Base-by-base conservation (phyloP, 2,888 invertebrate genomes). In the Silvanus unidentatus region DNA sequence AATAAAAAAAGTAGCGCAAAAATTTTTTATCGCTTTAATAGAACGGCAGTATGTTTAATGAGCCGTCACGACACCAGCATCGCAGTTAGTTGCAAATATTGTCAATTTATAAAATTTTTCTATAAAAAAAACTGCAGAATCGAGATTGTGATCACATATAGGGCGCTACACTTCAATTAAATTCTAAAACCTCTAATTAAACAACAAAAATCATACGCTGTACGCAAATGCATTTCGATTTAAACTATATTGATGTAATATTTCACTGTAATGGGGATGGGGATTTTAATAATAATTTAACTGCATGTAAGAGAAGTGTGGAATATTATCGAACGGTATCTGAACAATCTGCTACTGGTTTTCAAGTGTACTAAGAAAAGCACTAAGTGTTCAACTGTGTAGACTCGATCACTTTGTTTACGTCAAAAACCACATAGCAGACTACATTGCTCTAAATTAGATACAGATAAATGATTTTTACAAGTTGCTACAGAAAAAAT, bases 381-480 rank as follows among this genome's bases (percentile, higher is more conserved):
- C 22, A 22, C 22, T 22, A 22, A 22, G 22, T 22, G 22, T 22
- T 22, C 22, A 57, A 58, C 58, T 50, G 36, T 47, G 43, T 47
- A 45, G 45, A 45, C 45, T 57, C 53, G 64, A 60, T 60, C 65
- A 60, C 63, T 66, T 64, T 63, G 63, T 66, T 59, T 55, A 64
- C 55, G 66, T 66, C 66, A 60, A 56, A 59, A 55, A 52, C 62
- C 45, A 60, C 63, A 66, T 65, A 60, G 60, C 64, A 46, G 57
- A 58, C 63, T 49, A 57, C 62, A 64, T 62, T 64, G 59, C 58
- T 57, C 58, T 53, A 63, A 65, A 66, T 64, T 63, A 63, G 62
- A 59, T 62, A 54, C 52, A 58, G 60, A 32, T 32, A 32, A 32
- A 12, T n/a, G 32, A 32, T 46, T 52, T 50, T 52, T 49, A 47